Evolutionary conservation across 2,888 invertebrate genomes (phyloP).

Genomic region (Crepidodera aurea): DNA sequence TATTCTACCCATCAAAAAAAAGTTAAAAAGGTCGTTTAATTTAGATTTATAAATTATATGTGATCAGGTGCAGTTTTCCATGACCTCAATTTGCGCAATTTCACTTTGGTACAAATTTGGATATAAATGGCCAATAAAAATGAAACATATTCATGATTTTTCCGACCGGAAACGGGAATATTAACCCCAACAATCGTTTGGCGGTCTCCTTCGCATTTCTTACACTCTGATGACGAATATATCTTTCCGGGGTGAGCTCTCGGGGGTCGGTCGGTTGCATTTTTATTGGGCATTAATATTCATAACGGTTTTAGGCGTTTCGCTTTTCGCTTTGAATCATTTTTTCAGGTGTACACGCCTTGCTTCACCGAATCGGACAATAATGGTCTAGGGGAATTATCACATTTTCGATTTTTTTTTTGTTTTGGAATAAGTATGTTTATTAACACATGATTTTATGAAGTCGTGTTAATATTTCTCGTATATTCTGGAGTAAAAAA

Average conservation of each 20-base stretch:
- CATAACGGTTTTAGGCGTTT: constrained; percentile 46
- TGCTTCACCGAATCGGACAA: neutral
- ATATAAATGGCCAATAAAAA: constrained; percentile 63
- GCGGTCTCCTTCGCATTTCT: constrained; percentile 49
- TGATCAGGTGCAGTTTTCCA: constrained; percentile 8
- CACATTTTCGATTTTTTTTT: too few relatives aligned
- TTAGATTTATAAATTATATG: neutral
- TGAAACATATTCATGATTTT: constrained; percentile 64
- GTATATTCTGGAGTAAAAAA: too few relatives aligned
- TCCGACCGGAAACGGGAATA: constrained; percentile 59
- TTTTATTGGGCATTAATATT: constrained; percentile 52
- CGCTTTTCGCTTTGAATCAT: constrained; percentile 30
- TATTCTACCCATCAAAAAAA: too few relatives aligned
- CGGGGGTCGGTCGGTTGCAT: constrained; percentile 40
- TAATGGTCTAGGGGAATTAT: neutral
- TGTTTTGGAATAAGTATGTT: too few relatives aligned
- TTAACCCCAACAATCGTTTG: constrained; percentile 54
- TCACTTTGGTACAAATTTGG: constrained; percentile 57
- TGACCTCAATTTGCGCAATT: constrained; percentile 46
- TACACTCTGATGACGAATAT: constrained; percentile 53
- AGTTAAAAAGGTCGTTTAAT: too few relatives aligned
- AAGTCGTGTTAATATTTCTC: too few relatives aligned
- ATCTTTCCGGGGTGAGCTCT: constrained; percentile 36
- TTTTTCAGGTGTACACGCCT: constrained; percentile 37
- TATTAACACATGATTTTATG: too few relatives aligned